Evolutionary conservation across 2,888 invertebrate genomes (phyloP).

Genomic region (Leuctra nigra): DNA sequence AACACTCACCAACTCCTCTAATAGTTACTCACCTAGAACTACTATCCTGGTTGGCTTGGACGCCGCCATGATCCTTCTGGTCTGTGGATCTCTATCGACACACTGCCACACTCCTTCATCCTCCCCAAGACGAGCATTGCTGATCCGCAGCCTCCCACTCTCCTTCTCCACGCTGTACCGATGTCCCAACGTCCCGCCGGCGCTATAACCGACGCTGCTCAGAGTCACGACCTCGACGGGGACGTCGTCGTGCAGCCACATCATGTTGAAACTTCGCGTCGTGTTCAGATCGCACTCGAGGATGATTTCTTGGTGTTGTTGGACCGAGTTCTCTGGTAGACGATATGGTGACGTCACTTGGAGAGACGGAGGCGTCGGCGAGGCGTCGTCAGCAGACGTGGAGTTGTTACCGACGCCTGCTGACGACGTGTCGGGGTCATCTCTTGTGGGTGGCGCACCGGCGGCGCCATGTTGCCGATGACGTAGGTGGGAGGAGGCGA

Average conservation of each 20-base stretch:
- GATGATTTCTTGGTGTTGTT: conserved; percentile 5
- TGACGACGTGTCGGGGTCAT: conserved; percentile 5
- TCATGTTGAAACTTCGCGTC: neutral
- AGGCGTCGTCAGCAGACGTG: neutral
- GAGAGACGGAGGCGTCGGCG: neutral
- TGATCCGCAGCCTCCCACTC: conserved; percentile 46
- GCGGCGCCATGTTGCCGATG: conserved; percentile 19
- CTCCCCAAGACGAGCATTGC: conserved; percentile 52
- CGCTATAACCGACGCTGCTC: neutral
- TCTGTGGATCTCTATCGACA: conserved; percentile 54
- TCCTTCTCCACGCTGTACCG: conserved; percentile 41
- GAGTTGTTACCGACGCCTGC: neutral
- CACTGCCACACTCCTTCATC: conserved; percentile 70
- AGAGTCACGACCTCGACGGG: neutral
- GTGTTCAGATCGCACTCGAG: neutral
- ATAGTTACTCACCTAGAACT: conserved; percentile 52
- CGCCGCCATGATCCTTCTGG: conserved; percentile 51
- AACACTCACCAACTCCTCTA: too few species aligned
- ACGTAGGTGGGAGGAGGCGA: conserved; percentile 20
- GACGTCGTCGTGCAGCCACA: conserved; percentile 14
- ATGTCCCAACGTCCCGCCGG: conserved; percentile 15
- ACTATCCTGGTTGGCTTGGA: conserved; percentile 56
- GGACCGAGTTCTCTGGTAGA: neutral
- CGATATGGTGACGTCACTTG: conserved; percentile 1
- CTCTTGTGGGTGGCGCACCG: neutral